Evolutionary conservation across 2,113 vertebrate genomes (phyloP).

Genomic region (Platichthys flesus): DNA sequence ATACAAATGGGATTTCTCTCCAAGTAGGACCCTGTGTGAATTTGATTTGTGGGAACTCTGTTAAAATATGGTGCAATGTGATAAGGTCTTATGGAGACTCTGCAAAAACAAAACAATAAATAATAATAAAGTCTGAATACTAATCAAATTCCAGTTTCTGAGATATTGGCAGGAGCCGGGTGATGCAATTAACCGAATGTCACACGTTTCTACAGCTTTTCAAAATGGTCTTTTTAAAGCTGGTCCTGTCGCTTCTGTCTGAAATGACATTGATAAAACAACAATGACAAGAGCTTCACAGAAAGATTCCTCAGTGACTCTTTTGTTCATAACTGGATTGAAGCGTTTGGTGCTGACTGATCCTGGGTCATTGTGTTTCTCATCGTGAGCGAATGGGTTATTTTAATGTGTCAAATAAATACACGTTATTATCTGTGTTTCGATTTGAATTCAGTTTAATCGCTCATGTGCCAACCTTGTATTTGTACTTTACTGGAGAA

Average conservation of each 20-base stretch:
- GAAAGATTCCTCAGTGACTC: background rate
- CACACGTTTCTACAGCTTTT: constrained; percentile 3
- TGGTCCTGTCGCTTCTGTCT: background rate
- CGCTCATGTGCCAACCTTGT: too few species aligned
- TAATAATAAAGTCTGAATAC: constrained; percentile 21
- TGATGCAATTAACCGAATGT: constrained; percentile 18
- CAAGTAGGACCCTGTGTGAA: constrained; percentile 29
- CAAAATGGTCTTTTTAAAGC: background rate
- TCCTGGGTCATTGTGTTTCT: background rate
- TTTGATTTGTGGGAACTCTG: constrained; percentile 60
- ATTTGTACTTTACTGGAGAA: too few species aligned
- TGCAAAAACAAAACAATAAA: constrained; percentile 32
- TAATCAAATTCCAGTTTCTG: constrained; percentile 25
- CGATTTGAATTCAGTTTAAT: too few species aligned
- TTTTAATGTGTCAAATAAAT: background rate
- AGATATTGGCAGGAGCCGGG: constrained; percentile 8
- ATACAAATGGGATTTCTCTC: constrained; percentile 73
- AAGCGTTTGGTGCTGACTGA: background rate
- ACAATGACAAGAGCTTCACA: background rate
- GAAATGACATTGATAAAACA: background rate
- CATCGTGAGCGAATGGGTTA: background rate
- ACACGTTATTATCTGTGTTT: background rate
- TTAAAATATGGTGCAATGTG: constrained; percentile 48
- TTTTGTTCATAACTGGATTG: too few species aligned
- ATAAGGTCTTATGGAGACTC: constrained; percentile 52